Conservation (phyloP, 2,888 invertebrate species). For the Suillia variegata region DNA sequence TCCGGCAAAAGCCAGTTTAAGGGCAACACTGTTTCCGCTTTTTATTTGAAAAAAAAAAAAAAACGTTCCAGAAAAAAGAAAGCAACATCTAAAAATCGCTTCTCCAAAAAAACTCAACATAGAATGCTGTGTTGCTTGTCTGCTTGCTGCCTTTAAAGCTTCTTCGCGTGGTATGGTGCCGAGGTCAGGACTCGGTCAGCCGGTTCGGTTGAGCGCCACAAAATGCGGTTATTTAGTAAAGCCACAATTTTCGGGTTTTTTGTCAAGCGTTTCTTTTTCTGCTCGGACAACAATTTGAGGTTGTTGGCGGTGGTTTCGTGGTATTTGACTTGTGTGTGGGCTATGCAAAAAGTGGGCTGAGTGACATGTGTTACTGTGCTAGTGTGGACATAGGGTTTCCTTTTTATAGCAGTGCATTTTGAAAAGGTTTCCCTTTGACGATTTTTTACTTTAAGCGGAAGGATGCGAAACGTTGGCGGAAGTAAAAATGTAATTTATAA, state of each 20-base stretch:
- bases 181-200: not conserved
- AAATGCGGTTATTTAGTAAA: conserved; percentile 26
- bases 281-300: conserved; percentile 8
- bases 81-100: no score
- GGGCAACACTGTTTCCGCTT: no score
- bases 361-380: not conserved
- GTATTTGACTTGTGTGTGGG: not conserved
- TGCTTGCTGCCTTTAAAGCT: no score
- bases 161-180: no score
- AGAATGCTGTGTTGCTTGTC: no score
- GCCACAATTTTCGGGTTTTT: conserved; percentile 32
- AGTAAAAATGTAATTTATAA: not conserved
- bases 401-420: not conserved
- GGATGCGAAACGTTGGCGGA: not conserved
- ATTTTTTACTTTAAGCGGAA: not conserved
- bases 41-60: no score
- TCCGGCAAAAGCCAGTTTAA: no score
- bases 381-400: no score
- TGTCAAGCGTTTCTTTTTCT: conserved; percentile 3
- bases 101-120: no score
- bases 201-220: not conserved
- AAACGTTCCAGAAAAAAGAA: no score
- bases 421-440: not conserved
- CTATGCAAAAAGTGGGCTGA: not conserved
- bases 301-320: not conserved